Conservation (phyloP, 1,140 invertebrate genomes). For the Periplaneta americana region DNA sequence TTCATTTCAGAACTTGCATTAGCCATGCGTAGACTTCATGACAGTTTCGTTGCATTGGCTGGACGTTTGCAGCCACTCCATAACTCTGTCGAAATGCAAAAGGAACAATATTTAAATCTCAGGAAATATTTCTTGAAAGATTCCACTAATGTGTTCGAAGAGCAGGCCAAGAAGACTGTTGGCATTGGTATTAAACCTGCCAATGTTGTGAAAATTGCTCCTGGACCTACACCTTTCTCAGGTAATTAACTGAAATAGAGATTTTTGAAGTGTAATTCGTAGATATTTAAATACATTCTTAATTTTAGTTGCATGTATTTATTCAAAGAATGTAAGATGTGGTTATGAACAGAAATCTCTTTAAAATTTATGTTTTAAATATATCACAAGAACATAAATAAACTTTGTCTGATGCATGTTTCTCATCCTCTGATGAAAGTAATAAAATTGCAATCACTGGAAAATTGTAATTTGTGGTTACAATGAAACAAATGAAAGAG, state of each 20-base stretch:
- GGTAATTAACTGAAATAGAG: slow-evolving; percentile 18
- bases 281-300: background rate
- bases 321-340: no score
- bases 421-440: no score
- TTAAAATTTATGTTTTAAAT: no score
- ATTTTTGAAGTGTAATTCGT: no score
- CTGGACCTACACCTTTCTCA: slow-evolving; percentile 40
- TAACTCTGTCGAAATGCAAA: slow-evolving; percentile 60
- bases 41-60: slow-evolving; percentile 78
- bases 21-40: slow-evolving; percentile 73
- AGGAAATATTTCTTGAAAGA: slow-evolving; percentile 74
- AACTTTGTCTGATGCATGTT: no score
- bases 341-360: no score
- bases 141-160: slow-evolving; percentile 70
- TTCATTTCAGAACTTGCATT: slow-evolving; percentile 55
- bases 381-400: no score
- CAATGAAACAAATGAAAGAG: no score
- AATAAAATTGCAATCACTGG: no score
- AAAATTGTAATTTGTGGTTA: no score
- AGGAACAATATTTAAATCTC: slow-evolving; percentile 77
- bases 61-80: slow-evolving; percentile 77
- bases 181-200: background rate
- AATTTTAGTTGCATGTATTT: no score
- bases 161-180: slow-evolving; percentile 30
- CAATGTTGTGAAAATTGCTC: slow-evolving; percentile 24